Base-by-base conservation (phyloP, 1,140 invertebrate species). In the Paraescarpia echinospica region DNA sequence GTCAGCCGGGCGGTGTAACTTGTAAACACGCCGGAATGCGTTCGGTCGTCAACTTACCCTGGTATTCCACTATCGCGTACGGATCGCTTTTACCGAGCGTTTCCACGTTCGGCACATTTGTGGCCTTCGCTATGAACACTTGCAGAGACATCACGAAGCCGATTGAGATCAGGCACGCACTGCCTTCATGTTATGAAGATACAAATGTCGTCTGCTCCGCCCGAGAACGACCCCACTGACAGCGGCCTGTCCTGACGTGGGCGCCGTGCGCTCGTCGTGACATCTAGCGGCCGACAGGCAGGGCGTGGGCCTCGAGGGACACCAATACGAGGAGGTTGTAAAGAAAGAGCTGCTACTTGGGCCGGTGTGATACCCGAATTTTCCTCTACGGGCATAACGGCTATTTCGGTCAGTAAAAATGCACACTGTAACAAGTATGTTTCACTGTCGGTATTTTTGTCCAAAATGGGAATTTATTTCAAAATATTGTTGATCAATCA, bases 51-150 rank as follows among this genome's bases (percentile, higher is more conserved):
- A 35, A 94, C 94, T 94, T 94, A 95, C 96, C 96, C 95, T 95
- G 94, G 92, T 95, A 95, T 90, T 94, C 93, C 77, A 96, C 91
- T 27, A 93, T 92, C 18, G 94, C 95, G 77, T 95, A 96, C 9
- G 96, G 96, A 93, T 96, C 96, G 89, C 94, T 95, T 93, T 96
- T 95, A 51, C 95, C 95, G 92, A 96, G 94, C 9, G 94, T 95
- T 94, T 96, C 96, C 31, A 94, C 92, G 93, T 96, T 96, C 1
- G 95, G 95, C 12, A 96, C 94, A 93, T 95, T 95, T 9, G 94
- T 94, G 12, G 95, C 96, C 88, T 94, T 94, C 48, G 94, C 92
- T 33, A 95, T 94, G 35, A 93, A 89, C 35, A 95, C 94, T 94
- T 94, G 92, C 34, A 95, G 93, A 14, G 94, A 93, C 94, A 95